These are phyloP conservation scores for Rhombomys opimus DNA, from an alignment of 2,113 vertebrate species.

Conservation along the genomic window DNA sequence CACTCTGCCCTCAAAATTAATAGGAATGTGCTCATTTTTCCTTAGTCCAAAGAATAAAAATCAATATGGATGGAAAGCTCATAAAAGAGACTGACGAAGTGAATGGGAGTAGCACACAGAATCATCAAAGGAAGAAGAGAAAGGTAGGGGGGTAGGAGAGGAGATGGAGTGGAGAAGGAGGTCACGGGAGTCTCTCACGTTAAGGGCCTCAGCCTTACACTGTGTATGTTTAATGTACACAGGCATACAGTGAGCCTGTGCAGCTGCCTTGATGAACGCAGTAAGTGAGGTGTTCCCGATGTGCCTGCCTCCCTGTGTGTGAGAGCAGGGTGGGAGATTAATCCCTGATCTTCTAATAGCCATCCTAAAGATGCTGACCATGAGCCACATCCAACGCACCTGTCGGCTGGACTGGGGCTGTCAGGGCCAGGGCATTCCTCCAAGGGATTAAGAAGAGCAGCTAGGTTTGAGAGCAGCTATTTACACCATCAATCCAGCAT, in stretches of 20 bases:
- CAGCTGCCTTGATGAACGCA: background rate
- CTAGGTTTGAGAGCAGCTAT: background rate
- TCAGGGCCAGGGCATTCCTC: background rate
- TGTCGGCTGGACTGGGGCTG: background rate
- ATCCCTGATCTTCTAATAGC: background rate
- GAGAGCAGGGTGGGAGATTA: background rate
- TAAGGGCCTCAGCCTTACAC: background rate
- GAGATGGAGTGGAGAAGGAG: background rate
- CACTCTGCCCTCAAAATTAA: background rate
- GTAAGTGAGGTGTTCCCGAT: too few species aligned
- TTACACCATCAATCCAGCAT: background rate
- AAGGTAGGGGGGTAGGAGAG: background rate
- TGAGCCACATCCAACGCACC: background rate
- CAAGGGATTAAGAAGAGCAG: background rate
- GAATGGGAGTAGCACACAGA: background rate
- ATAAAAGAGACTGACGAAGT: background rate
- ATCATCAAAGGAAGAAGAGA: background rate
- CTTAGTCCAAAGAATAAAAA: conserved; percentile 21
- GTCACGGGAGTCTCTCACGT: background rate
- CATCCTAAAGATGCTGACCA: background rate
- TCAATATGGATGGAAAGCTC: background rate
- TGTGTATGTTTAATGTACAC: background rate
- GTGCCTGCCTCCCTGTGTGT: background rate
- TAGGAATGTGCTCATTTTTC: background rate
- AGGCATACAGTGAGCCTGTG: background rate